Evolutionary conservation across 2,797 vertebrate species (phyloP).

Genomic region (Periophthalmus magnuspinnatus): DNA sequence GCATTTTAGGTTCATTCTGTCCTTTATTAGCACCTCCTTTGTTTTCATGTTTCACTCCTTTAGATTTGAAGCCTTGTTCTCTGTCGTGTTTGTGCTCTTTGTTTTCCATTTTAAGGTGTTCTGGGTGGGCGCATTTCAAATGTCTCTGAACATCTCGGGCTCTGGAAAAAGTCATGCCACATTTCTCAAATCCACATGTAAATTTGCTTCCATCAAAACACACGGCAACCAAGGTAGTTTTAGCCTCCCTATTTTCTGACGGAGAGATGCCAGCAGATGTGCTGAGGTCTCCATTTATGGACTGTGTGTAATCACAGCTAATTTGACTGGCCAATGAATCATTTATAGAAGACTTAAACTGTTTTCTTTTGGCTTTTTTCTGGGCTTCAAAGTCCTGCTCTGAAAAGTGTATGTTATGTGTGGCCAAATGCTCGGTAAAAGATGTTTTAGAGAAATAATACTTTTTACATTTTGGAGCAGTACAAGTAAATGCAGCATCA

Average conservation of each 20-base stretch:
- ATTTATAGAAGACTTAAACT: slow-evolving; percentile 39
- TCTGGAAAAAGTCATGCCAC: slow-evolving; percentile 86
- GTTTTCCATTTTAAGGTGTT: slow-evolving; percentile 84
- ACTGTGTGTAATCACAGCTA: slow-evolving; percentile 24
- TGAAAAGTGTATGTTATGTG: slow-evolving; percentile 82
- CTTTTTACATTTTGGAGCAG: slow-evolving; percentile 85
- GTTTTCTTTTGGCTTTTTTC: slow-evolving; percentile 71
- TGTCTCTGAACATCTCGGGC: slow-evolving; percentile 88
- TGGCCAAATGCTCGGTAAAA: slow-evolving; percentile 86
- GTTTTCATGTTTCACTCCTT: slow-evolving; percentile 46
- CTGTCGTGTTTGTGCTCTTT: slow-evolving; percentile 69
- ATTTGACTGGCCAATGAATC: slow-evolving; percentile 30
- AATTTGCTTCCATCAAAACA: slow-evolving; percentile 90
- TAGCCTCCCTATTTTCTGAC: slow-evolving; percentile 50
- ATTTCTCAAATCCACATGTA: slow-evolving; percentile 90
- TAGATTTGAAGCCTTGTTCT: slow-evolving; percentile 59
- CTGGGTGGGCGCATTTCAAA: slow-evolving; percentile 86
- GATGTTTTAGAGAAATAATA: slow-evolving; percentile 95
- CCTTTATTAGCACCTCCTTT: slow-evolving; percentile 64
- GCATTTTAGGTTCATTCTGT: slow-evolving; percentile 47
- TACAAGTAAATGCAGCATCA: slow-evolving; percentile 92
- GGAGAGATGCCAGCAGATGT: slow-evolving; percentile 48
- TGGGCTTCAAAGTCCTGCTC: slow-evolving; percentile 81
- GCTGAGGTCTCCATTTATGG: slow-evolving; percentile 41
- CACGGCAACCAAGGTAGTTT: slow-evolving; percentile 79